These are phyloP conservation scores for Dasyornis broadbenti DNA, from an alignment of 2,113 vertebrate genomes.

Conservation along the genomic window DNA sequence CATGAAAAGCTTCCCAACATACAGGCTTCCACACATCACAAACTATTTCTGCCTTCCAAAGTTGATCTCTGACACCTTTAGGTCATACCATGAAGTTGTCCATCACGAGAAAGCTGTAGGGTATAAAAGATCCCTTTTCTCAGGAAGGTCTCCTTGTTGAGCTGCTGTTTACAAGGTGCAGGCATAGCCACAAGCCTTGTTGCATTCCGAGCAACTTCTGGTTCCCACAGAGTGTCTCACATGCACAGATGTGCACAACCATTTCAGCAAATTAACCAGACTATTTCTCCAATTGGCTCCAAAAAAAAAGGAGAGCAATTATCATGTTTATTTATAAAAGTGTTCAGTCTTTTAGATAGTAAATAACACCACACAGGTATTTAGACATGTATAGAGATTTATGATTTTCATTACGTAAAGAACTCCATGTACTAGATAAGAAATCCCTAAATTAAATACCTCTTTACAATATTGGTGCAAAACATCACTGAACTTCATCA, in stretches of 20 bases:
- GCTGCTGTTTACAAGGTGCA: not conserved
- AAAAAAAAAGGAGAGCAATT: not conserved
- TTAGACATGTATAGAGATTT: not conserved
- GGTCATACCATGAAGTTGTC: not conserved
- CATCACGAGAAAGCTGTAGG: not conserved
- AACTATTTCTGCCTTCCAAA: not conserved
- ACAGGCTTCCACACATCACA: not conserved
- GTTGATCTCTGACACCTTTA: not conserved
- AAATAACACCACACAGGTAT: not conserved
- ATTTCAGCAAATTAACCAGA: not conserved
- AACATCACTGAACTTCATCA: slow-evolving; percentile 86
- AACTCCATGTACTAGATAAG: not conserved
- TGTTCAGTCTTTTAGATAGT: not conserved
- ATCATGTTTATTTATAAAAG: not conserved
- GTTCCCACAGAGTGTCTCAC: not conserved
- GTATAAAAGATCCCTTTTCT: not conserved
- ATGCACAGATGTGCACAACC: not conserved
- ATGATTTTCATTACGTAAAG: not conserved
- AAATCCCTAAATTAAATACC: slow-evolving; percentile 66
- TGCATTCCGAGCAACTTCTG: not conserved
- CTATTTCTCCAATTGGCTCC: not conserved
- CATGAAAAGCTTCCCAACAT: not conserved
- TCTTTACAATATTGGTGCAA: slow-evolving; percentile 88
- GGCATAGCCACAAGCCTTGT: not conserved
- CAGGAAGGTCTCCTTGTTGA: not conserved